These are phyloP conservation scores for Orchesellides sinensis DNA, from an alignment of 2,888 invertebrate genomes.

Conservation along the genomic window DNA sequence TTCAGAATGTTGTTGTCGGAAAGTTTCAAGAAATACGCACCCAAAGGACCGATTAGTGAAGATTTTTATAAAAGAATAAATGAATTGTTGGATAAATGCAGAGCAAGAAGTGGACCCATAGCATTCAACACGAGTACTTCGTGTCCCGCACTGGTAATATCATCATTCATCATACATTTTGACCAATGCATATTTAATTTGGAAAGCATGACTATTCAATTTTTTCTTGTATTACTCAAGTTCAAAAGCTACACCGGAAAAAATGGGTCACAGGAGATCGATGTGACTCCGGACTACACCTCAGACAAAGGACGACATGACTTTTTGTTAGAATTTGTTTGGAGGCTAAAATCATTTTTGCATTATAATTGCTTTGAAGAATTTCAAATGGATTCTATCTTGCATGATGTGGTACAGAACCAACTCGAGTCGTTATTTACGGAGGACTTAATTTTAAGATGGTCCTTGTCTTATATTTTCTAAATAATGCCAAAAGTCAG, in stretches of 20 bases:
- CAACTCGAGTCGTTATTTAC: conserved; percentile 68
- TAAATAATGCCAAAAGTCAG: too few relatives aligned
- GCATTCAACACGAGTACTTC: conserved; percentile 24
- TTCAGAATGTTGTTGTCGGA: conserved; percentile 64
- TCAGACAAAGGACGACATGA: conserved; percentile 66
- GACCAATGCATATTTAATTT: too few relatives aligned
- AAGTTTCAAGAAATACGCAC: conserved; percentile 69
- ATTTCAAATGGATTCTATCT: conserved; percentile 60
- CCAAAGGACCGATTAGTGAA: conserved; percentile 54
- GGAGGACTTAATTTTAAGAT: conserved; percentile 69
- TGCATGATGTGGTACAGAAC: conserved; percentile 67
- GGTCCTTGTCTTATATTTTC: too few relatives aligned
- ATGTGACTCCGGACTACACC: conserved; percentile 35
- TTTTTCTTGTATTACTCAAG: neutral
- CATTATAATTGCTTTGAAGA: conserved; percentile 69
- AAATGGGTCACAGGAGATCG: conserved; percentile 8
- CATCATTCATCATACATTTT: neutral
- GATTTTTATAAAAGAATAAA: conserved; percentile 59
- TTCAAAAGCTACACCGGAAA: neutral
- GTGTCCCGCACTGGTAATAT: conserved; percentile 65
- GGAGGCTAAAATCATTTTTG: conserved; percentile 67
- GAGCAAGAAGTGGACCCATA: conserved; percentile 32
- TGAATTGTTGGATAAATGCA: conserved; percentile 60
- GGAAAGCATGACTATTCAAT: too few relatives aligned
- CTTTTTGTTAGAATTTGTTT: conserved; percentile 69